Evolutionary conservation across 1,140 invertebrate genomes (phyloP), one percentile per base, ranked within the genome.

Genomic region (Penaeus japonicus): DNA sequence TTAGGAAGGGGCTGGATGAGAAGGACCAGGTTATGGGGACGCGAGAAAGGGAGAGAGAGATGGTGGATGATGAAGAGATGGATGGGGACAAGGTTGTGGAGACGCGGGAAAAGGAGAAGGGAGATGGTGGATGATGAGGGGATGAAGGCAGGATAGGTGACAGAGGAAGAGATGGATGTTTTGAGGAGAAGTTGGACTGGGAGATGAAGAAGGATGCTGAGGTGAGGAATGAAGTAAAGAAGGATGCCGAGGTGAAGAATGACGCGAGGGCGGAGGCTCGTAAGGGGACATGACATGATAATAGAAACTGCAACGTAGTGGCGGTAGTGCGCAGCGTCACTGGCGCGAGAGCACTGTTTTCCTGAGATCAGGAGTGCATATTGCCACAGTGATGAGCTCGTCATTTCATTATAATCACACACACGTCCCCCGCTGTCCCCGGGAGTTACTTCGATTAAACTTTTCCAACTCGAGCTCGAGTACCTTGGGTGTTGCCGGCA

Each of bases 21-120:
- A 54, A 22, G 78, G 78, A 83, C n/a, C n/a, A n/a, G 35, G n/a
- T 17, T 15, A 73, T 1, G 17, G 70, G n/a, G n/a, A 35, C 7
- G 55, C 59, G 55, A 83, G 55, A 59, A 32, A 39, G 80, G 39
- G 55, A 83, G 80, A 39, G 80, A 62, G 3, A 65, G 80, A 83
- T 39, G n/a, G 78, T 54, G 78, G 30, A 54, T 24, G 78, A 55
- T 55, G 39, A 27, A 83, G 57, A 62, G 24, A 35, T 35, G 30
- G 30, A 65, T 17, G n/a, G 55, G 15, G 35, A 15, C 70, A 73
- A 24, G 17, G 1, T 73, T 20, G n/a, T 73, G 17, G 27, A 75
- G 17, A 30, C 27, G 30, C 17, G n/a, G 15, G 57, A n/a, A 77
- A 32, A 77, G 3, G 35, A 32, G 35, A 32, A 77, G 75, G 35